Base-by-base conservation (phyloP, 2,113 vertebrate genomes). In the Osmerus eperlanus region DNA sequence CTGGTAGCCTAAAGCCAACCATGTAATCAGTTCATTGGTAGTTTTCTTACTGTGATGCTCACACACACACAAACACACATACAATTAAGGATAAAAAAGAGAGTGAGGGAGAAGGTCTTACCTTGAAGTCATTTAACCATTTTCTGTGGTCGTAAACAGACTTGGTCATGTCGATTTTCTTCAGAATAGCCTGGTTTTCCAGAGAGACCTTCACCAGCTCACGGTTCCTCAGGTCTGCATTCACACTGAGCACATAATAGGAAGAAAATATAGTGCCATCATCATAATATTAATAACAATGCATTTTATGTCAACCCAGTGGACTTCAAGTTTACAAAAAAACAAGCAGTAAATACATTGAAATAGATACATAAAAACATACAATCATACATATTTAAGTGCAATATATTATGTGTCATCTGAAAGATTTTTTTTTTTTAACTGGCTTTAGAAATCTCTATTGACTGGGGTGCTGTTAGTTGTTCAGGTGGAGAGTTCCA, bases 121-220 rank as follows among this genome's bases (percentile, higher is more conserved):
- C 76, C 51, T 63, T 41, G 19, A 52, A 75, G 64, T 73, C 56
- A 6, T 32, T 12, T 3, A 73, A 69, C 70, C 65, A 75, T 18
- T 65, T 65, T 23, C 69, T 61, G 66, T 81, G 70, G 56, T 81
- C 65, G 18, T 73, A 78, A 15, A 70, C 23, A 5, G 73, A 62
- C 65, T 70, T 72, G 54, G 61, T 72, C 53, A 14, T 66, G 19
- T 70, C 19, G 3, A 78, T 66, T 47, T 65, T 77, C 53, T 69
- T 73, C 7, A 71, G 74, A 61, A 76, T 68, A 41, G 74, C 71
- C 41, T 71, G 60, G 68, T 79, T 71, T 21, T 74, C 71, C 74
- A 77, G 61, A 19, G 63, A 61, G 5, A 69, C 68, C 55, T 65
- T 76, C 64, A 73, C 74, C 59, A 74, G 74, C 29, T 71, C 77